These are phyloP conservation scores for Kudoa iwatai DNA, from an alignment of 30 jellyfish, hydroid and myxozoan genomes.

Conservation along the genomic window DNA sequence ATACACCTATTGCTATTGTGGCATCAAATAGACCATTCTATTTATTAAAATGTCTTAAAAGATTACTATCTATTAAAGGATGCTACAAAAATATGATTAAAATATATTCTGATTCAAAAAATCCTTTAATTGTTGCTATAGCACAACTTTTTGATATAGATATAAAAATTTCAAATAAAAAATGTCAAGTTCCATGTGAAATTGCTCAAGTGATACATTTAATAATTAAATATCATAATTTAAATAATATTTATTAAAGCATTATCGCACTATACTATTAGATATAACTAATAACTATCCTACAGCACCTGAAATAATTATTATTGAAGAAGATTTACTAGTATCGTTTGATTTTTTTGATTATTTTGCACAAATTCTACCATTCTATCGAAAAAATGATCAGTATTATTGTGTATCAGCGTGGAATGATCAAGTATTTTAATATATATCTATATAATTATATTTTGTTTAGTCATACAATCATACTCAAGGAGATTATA, in stretches of 20 bases:
- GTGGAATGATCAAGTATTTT: conserved; percentile 98
- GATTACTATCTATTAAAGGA: conserved; percentile 50
- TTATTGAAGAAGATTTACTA: conserved; percentile 71
- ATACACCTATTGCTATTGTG: conserved; percentile 47
- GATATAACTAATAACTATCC: conserved; percentile 43
- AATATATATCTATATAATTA: too few species aligned
- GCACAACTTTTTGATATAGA: conserved; percentile 29
- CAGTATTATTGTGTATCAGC: conserved; percentile 67
- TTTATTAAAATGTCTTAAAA: conserved; percentile 30
- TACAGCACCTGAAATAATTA: conserved; percentile 21
- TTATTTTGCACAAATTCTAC: conserved; percentile 36
- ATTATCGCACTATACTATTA: conserved; percentile 27
- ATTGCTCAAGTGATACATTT: too few species aligned
- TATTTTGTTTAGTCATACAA: too few species aligned
- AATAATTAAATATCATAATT: too few species aligned
- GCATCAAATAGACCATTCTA: conserved; percentile 90
- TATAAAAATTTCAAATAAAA: too few species aligned
- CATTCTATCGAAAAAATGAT: conserved; percentile 25
- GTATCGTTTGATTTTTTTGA: conserved; percentile 64
- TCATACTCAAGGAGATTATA: too few species aligned
- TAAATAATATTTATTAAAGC: too few species aligned
- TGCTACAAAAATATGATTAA: conserved; percentile 33
- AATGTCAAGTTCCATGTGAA: too few species aligned
- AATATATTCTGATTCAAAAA: conserved; percentile 50
- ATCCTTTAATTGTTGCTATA: conserved; percentile 70